Evolutionary conservation across 2,113 vertebrate genomes (phyloP).

Genomic region (Oenanthe melanoleuca): DNA sequence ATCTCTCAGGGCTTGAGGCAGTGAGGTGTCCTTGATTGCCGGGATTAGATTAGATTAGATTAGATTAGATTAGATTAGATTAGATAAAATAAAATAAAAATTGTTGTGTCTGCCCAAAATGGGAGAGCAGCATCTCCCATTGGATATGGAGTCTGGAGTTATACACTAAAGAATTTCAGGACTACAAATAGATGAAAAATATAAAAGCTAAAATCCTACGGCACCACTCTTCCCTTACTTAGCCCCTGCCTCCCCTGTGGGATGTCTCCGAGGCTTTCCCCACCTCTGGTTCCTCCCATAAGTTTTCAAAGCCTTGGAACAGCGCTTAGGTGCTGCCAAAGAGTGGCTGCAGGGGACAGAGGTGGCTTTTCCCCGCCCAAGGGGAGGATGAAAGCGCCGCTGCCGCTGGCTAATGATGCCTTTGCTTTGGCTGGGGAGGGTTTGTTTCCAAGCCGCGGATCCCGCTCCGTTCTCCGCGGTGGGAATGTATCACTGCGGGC

Average conservation of each 20-base stretch:
- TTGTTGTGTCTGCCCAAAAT: not conserved
- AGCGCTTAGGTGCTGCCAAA: not conserved
- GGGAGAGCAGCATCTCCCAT: not conserved
- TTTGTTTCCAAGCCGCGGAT: not conserved
- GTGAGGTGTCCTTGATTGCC: not conserved
- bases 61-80: no score
- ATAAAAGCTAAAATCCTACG: not conserved
- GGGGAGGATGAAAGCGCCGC: not conserved
- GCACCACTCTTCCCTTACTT: not conserved
- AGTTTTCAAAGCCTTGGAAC: not conserved
- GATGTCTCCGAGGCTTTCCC: not conserved
- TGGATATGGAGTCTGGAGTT: not conserved
- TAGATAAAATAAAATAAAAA: not conserved
- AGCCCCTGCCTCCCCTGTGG: not conserved
- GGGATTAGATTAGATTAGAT: not conserved
- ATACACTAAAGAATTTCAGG: accelerated
- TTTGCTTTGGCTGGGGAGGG: not conserved
- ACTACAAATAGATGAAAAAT: accelerated
- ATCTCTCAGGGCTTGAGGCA: not conserved
- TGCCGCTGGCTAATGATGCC: not conserved
- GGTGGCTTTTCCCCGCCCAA: not conserved
- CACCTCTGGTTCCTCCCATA: not conserved
- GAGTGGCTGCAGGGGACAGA: not conserved
- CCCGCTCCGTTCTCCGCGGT: not conserved
- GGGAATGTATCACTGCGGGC: not conserved